A percentile compares a stretch with the other conserved stretches of the same genome.
Conservation (phyloP, 2,797 vertebrate genomes). For the Siniperca scherzeri region DNA sequence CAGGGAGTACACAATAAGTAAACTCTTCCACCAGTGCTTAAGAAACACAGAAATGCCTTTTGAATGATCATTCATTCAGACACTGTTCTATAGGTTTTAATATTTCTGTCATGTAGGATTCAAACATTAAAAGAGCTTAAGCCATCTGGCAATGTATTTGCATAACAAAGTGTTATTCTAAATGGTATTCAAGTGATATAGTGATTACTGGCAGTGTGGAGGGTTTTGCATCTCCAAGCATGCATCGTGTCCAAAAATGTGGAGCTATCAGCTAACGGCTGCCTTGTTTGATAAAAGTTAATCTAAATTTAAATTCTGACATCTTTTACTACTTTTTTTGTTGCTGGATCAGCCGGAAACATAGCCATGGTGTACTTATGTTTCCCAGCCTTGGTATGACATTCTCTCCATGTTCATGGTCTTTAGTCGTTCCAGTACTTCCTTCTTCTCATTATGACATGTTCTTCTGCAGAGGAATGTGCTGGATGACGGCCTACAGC, state of each 20-base stretch:
- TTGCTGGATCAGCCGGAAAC: background rate
- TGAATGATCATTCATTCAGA: constrained; percentile 26
- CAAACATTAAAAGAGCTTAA: constrained; percentile 47
- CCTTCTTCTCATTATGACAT: constrained; percentile 75
- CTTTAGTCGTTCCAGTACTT: constrained; percentile 25
- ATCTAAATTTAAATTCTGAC: background rate
- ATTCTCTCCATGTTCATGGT: background rate
- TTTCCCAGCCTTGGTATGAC: background rate
- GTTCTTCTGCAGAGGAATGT: constrained; percentile 62
- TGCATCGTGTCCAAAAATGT: constrained; percentile 2
- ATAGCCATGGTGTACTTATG: background rate
- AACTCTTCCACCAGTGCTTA: background rate
- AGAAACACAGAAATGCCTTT: background rate
- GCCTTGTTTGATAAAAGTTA: background rate
- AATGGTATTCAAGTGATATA: constrained; percentile 41
- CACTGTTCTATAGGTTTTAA: constrained; percentile 23
- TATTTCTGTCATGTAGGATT: constrained; percentile 43
- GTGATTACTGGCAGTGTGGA: constrained; percentile 39
- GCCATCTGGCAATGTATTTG: constrained; percentile 57
- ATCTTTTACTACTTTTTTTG: background rate
- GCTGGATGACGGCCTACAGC: constrained; percentile 65
- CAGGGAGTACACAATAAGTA: background rate
- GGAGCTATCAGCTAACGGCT: background rate
- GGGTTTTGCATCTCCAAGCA: constrained; percentile 25
- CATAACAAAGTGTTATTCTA: constrained; percentile 49